These are phyloP conservation scores for Ceratosolen fusciceps DNA, from an alignment of 1,140 invertebrate genomes.

Conservation along the genomic window DNA sequence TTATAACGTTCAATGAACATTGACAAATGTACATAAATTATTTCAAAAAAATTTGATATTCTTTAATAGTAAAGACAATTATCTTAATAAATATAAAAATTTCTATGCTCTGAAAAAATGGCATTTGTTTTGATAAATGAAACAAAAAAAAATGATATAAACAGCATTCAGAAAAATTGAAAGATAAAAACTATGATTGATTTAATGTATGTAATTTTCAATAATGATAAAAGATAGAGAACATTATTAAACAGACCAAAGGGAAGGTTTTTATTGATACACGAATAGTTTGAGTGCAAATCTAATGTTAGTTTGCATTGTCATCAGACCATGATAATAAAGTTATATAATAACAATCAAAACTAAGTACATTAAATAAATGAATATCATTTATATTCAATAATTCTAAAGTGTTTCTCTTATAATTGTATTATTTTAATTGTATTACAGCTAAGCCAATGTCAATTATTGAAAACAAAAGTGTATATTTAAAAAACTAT, in stretches of 20 bases:
- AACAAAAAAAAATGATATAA: conserved; percentile 28
- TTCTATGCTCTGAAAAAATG: conserved; percentile 13
- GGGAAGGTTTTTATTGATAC: conserved; percentile 75
- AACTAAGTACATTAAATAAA: conserved; percentile 56
- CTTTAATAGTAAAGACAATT: background rate
- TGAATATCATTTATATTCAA: conserved; percentile 61
- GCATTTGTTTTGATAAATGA: conserved; percentile 27
- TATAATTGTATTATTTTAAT: too few species aligned
- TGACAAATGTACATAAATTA: background rate
- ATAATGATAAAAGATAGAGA: conserved; percentile 63
- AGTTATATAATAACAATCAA: conserved; percentile 43
- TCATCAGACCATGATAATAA: conserved; percentile 50
- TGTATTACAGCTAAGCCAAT: conserved; percentile 49
- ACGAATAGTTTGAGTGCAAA: conserved; percentile 76
- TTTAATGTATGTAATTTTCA: background rate
- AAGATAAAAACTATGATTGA: background rate
- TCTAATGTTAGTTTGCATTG: conserved; percentile 66
- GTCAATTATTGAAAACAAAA: conserved; percentile 46
- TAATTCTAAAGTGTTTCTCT: conserved; percentile 56
- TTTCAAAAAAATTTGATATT: background rate
- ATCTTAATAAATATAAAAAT: background rate
- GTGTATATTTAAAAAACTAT: conserved; percentile 56
- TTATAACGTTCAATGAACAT: background rate
- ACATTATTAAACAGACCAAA: conserved; percentile 69
- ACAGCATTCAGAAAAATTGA: too few species aligned